Conservation (phyloP, 2,113 vertebrate genomes). For the Pluvialis apricaria region DNA sequence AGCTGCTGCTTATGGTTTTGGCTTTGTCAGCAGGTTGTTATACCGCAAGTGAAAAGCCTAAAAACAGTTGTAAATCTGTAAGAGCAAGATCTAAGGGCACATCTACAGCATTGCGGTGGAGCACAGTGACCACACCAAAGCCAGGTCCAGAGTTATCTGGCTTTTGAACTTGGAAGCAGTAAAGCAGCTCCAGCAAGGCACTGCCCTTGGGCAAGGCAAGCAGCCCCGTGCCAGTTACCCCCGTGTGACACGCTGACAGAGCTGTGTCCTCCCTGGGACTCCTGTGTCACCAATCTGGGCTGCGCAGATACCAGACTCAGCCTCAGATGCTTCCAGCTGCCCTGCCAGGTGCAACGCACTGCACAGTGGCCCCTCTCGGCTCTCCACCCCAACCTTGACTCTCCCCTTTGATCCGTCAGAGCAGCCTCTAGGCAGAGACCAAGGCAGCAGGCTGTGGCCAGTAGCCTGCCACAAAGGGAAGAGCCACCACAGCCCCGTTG, state of each 20-base stretch:
- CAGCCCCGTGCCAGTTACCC: accelerated
- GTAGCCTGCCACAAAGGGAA: too few relatives aligned
- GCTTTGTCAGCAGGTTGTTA: neutral
- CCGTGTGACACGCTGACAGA: accelerated
- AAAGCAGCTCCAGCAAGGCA: neutral
- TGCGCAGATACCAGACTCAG: accelerated
- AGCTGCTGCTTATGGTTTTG: neutral
- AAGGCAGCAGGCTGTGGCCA: neutral
- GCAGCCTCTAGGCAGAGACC: neutral
- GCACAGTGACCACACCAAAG: neutral
- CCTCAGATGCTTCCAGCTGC: neutral
- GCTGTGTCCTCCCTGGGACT: neutral
- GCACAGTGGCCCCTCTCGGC: neutral
- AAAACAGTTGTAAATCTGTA: neutral
- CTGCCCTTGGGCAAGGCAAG: neutral
- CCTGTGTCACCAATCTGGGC: neutral
- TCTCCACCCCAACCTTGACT: neutral
- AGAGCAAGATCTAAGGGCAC: neutral
- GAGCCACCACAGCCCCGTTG: neutral
- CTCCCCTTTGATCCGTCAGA: neutral
- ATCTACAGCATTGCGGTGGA: neutral
- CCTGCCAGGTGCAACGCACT: neutral
- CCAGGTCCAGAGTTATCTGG: neutral
- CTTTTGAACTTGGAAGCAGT: neutral
- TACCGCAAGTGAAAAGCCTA: neutral